Base-by-base conservation (phyloP, 2,113 vertebrate species). In the Cololabis saira region DNA sequence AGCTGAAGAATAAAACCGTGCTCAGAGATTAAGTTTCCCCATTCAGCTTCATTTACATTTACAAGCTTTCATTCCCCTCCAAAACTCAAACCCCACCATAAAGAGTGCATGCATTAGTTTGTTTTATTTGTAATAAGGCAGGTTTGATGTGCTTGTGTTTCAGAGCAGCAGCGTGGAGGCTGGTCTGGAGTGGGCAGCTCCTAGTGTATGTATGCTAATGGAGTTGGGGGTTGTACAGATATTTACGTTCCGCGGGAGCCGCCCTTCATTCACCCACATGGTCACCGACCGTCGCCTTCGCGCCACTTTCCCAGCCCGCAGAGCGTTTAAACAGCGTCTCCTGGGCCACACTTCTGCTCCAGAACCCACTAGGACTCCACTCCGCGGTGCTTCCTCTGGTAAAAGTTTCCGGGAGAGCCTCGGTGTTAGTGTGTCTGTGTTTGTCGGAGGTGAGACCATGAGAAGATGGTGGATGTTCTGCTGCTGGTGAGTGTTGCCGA, bases 201-300 rank as follows among this genome's bases (percentile, higher is more conserved):
- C 84, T 90, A 94, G 95, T 95, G 95, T 93, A 93, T 96, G 94
- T 96, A 97, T 98, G 96, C 94, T 95, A 97, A 97, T 97, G 86
- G 92, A 94, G 93, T 94, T 93, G 94, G 94, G 94, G 94, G 94
- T 95, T 94, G 94, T 94, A 95, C 95, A 93, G 93, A 95, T 96
- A 97, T 97, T 97, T 96, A 97, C 96, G 96, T 96, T 96, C 94
- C 92, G 89, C 91, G 95, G 96, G 96, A 93, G 94, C 96, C 96
- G 96, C 96, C 96, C 96, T 98, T 96, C 95, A 95, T 96, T 97
- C 94, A 96, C 94, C 87, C 96, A 97, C 96, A 97, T 97, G 96
- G 95, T 95, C 93, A 89, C 90, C 89, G 87, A 91, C 90, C 87
- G 88, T 86, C 85, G 88, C 87, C 87, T 96, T 95, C 94, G 95